A percentile compares a stretch with the other conserved stretches of the same genome.
These are phyloP conservation scores for Phasianus colchicus DNA, from an alignment of 2,113 vertebrate species.

Conservation along the genomic window DNA sequence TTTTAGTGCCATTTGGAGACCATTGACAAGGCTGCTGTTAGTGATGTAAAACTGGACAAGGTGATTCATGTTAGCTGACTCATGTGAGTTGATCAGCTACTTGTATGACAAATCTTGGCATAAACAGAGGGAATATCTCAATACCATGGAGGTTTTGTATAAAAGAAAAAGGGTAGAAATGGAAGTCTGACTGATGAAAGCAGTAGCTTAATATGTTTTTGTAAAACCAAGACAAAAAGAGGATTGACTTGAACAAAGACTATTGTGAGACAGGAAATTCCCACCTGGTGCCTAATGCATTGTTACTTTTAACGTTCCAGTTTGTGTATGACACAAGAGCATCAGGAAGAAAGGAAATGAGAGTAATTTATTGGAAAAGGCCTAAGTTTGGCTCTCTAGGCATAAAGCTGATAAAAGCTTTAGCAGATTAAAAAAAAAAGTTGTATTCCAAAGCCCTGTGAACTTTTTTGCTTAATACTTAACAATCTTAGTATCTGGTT, in stretches of 20 bases:
- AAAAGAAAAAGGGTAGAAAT: constrained; percentile 11
- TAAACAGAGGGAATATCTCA: not conserved
- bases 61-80: not conserved
- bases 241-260: not conserved
- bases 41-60: not conserved
- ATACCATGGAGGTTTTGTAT: not conserved
- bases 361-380: not conserved
- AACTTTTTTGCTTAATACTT: not conserved
- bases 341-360: constrained; percentile 39
- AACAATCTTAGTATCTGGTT: not conserved
- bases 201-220: not conserved
- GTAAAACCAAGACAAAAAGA: not conserved
- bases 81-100: not conserved
- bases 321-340: constrained; percentile 10
- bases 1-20: not conserved
- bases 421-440: not conserved
- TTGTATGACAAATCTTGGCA: not conserved
- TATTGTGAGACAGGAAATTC: constrained; percentile 45
- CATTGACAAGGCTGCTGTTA: not conserved
- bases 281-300: constrained; percentile 29
- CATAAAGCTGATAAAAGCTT: not conserved
- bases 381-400: not conserved
- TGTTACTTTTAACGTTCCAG: not conserved
- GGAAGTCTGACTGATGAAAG: not conserved
- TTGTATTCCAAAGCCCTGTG: not conserved